Base-by-base conservation (phyloP, 2,888 invertebrate genomes). In the Encarsia formosa region DNA sequence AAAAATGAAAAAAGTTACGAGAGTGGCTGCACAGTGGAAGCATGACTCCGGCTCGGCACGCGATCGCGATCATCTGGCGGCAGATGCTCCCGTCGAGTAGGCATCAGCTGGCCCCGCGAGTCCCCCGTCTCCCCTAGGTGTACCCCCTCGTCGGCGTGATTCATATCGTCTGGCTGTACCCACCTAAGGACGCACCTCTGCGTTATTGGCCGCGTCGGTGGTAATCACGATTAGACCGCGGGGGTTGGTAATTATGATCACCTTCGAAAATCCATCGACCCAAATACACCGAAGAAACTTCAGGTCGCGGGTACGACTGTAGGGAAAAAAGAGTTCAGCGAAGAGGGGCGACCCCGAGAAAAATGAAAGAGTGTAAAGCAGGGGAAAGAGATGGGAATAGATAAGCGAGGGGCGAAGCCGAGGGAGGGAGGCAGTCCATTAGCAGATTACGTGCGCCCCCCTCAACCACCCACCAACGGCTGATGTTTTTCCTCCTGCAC, bases 401-500 rank as follows among this genome's bases (percentile, higher is more conserved):
- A 22, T 13, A 23, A 6, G 23, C 22, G 5, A 22, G 16, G 20
- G n/a, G 34, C 34, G 34, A n/a, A 9, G 16, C n/a, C 34, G 15
- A 22, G n/a, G 13, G 9, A 16, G 15, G 20, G 37, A 37, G 16
- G 54, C 63, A 71, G 71, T 73, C 72, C 73, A 72, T 73, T 73
- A 73, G 73, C 73, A 73, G 73, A 73, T 73, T 73, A 73, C 72
- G 69, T 69, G 68, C 64, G 69, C 67, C 66, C 64, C 65, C 66
- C 64, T 24, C 35, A 22, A 9, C 23, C 44, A 15, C 38, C n/a
- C 46, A 3, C 43, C 23, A n/a, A n/a, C n/a, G n/a, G n/a, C n/a
- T n/a, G n/a, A 24, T 35, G 11, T 34, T 13, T 22, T 13, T 43
- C 18, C 24, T 46, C 29, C 15, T 11, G 29, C 39, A n/a, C n/a